Percentiles rank a stretch among this genome's conserved stretches.
Evolutionary conservation across 2,797 vertebrate genomes (phyloP).

Genomic region (Chiloscyllium punctatum): DNA sequence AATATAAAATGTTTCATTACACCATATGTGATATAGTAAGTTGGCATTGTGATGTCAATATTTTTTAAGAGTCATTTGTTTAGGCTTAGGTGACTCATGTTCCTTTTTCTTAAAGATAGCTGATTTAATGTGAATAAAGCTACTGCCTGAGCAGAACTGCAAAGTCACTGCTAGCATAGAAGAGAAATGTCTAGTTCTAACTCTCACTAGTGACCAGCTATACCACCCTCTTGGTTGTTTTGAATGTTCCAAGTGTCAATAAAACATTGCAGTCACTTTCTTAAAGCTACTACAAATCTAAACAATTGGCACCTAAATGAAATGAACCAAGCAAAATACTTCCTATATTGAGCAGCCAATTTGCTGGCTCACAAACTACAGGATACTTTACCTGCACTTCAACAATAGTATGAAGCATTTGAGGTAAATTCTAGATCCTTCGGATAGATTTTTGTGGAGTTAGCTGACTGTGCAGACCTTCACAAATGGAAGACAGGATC

Average conservation of each 20-base stretch:
- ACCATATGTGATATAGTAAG: background rate
- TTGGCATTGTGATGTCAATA: background rate
- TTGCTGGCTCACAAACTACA: background rate
- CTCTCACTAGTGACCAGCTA: background rate
- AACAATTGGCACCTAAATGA: background rate
- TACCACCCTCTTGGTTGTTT: background rate
- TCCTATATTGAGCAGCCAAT: background rate
- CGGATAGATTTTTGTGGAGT: background rate
- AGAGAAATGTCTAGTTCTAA: background rate
- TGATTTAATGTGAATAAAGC: background rate
- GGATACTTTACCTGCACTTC: background rate
- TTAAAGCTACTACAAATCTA: background rate
- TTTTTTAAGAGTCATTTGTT: background rate
- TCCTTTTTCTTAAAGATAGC: background rate
- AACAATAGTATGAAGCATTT: background rate
- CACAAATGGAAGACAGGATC: no score
- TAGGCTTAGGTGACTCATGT: background rate
- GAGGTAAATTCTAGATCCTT: background rate
- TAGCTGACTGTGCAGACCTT: no score
- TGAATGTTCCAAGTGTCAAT: background rate
- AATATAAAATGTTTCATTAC: background rate
- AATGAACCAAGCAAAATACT: background rate
- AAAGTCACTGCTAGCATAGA: background rate
- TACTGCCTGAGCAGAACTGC: background rate
- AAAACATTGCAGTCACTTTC: background rate